A percentile compares a stretch with the other conserved stretches of the same genome.
Conservation (phyloP, 1,140 invertebrate species). For the Lordiphosa mommai region DNA sequence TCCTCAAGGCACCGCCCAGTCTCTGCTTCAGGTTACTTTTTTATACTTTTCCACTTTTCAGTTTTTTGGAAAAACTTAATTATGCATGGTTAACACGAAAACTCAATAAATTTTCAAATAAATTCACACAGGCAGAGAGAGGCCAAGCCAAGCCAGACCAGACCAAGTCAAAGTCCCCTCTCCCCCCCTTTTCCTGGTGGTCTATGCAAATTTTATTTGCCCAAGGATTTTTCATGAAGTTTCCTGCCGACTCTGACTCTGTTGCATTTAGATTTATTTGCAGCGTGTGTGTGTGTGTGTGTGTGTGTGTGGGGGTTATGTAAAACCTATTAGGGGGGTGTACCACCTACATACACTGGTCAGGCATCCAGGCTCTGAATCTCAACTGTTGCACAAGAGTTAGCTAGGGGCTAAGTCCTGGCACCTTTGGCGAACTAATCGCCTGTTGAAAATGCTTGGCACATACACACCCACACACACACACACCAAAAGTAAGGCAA, state of each 20-base stretch:
- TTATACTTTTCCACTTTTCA: slow-evolving; percentile 5
- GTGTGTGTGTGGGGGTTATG: slow-evolving; percentile 50
- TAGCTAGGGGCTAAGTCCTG: slow-evolving; percentile 10
- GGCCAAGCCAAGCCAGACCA: background rate
- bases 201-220: slow-evolving; percentile 74
- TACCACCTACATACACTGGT: slow-evolving; percentile 3
- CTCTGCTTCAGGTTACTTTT: background rate
- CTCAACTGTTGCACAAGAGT: slow-evolving; percentile 59
- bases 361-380: slow-evolving; percentile 8
- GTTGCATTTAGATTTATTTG: slow-evolving; percentile 38
- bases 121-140: slow-evolving; percentile 48
- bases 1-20: slow-evolving; percentile 47
- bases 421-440: slow-evolving; percentile 63
- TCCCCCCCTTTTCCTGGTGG: slow-evolving; percentile 14
- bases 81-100: slow-evolving; percentile 79
- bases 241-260: slow-evolving; percentile 27
- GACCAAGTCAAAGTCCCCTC: background rate
- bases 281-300: slow-evolving; percentile 43
- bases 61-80: slow-evolving; percentile 64
- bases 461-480: slow-evolving; percentile 3
- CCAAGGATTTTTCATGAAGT: slow-evolving; percentile 73
- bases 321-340: slow-evolving; percentile 60
- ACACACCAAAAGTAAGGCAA: slow-evolving; percentile 39
- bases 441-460: slow-evolving; percentile 62
- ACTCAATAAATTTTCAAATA: slow-evolving; percentile 79